Conservation (phyloP, 2,113 vertebrate species). For the Pituophis catenifer region DNA sequence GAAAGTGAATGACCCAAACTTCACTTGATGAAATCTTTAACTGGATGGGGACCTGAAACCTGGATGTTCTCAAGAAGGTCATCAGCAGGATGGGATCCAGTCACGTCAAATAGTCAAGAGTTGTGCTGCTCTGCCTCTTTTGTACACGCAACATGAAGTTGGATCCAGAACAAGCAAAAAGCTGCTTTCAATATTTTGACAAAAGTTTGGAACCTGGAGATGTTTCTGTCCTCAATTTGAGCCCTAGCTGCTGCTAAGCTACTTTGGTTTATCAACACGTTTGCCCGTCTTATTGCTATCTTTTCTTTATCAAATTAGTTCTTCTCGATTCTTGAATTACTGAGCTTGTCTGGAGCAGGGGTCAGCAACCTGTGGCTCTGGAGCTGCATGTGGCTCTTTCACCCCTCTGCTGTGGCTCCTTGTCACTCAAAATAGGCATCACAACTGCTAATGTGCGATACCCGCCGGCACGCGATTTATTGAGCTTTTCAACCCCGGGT, state of each 20-base stretch:
- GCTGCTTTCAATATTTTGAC: neutral
- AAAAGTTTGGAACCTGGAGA: neutral
- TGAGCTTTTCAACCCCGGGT: too few species aligned
- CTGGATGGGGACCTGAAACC: neutral
- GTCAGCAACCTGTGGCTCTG: too few species aligned
- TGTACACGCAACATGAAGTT: neutral
- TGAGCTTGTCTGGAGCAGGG: too few species aligned
- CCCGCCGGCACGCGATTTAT: too few species aligned
- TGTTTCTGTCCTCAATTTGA: neutral
- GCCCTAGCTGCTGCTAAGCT: neutral
- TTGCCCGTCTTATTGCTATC: neutral
- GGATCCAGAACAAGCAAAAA: neutral
- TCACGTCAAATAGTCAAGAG: neutral
- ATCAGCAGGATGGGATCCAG: neutral
- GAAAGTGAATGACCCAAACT: neutral
- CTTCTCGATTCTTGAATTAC: too few species aligned
- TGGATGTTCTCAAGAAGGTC: neutral
- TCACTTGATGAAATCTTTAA: neutral
- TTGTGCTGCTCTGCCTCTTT: neutral
- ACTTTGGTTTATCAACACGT: neutral
- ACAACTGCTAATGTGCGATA: too few species aligned
- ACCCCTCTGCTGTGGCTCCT: too few species aligned
- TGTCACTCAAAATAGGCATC: too few species aligned
- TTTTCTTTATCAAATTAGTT: neutral
- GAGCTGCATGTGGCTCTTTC: too few species aligned